Evolutionary conservation across 2,888 invertebrate species (phyloP).

Genomic region (Leptinotarsa haldemani): DNA sequence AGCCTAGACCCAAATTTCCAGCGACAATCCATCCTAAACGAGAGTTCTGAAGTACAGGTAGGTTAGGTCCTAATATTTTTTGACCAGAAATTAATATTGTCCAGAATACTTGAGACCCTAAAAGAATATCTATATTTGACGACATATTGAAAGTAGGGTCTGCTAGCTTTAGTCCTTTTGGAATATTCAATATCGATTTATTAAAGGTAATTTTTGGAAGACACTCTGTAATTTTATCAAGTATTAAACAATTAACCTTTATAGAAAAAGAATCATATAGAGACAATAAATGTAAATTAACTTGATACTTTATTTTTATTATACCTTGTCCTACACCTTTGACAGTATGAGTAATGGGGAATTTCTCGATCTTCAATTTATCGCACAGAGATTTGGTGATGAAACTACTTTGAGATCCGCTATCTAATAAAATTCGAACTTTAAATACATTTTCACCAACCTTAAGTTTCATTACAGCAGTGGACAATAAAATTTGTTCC

Average conservation of each 20-base stretch:
- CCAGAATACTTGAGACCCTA: constrained; percentile 16
- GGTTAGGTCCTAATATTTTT: background rate
- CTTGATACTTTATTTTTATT: background rate
- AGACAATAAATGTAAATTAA: background rate
- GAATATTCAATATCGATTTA: background rate
- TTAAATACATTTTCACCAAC: too few relatives aligned
- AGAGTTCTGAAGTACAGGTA: background rate
- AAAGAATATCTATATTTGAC: constrained; percentile 3
- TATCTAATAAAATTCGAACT: too few relatives aligned
- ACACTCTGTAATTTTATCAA: background rate
- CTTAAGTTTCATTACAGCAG: background rate
- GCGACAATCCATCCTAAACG: constrained; percentile 10
- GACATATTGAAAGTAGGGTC: constrained; percentile 22
- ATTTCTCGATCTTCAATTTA: background rate
- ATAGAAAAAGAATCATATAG: background rate
- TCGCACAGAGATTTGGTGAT: background rate
- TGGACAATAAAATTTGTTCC: constrained; percentile 20
- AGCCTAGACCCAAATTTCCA: background rate
- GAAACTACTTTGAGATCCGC: too few relatives aligned
- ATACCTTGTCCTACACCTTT: background rate
- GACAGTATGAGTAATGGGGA: background rate
- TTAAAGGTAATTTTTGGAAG: background rate
- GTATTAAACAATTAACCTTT: background rate
- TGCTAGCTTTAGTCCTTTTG: background rate
- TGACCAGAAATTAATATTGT: background rate